Evolutionary conservation across 2,113 vertebrate species (phyloP), one percentile per base, ranked within the genome.

Genomic region (Hippocampus mohnikei): DNA sequence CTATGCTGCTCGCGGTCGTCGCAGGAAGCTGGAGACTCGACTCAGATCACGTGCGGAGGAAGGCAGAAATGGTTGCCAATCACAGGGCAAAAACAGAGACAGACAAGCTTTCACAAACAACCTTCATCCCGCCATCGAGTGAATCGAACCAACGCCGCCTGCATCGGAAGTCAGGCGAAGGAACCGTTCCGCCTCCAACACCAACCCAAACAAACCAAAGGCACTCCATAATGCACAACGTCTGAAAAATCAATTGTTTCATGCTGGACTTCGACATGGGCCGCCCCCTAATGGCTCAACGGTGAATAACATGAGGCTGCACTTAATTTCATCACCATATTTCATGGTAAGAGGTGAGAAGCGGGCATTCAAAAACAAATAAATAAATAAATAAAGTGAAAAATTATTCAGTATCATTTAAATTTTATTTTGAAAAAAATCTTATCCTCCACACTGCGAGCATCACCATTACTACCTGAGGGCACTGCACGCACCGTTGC

Each of bases 391-490:
- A 53, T 53, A 53, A 53, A 53, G n/a, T 53, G 7, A 3, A 23
- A 53, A n/a, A 53, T 10, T 8, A 53, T 21, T 13, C 8, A n/a
- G n/a, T n/a, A n/a, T n/a, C n/a, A 52, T 52, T 52, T 21, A 20
- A 52, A 12, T 20, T 21, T 3, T 7, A 21, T 20, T 21, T 3
- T 7, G 9, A 7, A 20, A 52, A 21, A 82, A 84, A 71, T 69
- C 46, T 78, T 82, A 80, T 85, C 86, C 79, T 76, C 75, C 68
- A 72, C 75, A 66, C 65, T 55, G 66, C 25, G 0, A 81, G 67
- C 77, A 82, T 86, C 81, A 71, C 76, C 74, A 78, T 81, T 79
- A 73, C 77, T 72, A 75, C 67, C 76, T 72, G 33, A 56, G 76
- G 77, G 74, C 73, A 69, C 56, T 62, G 66, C 74, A 70, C 78